Evolutionary conservation across 2,113 vertebrate genomes (phyloP), one percentile per base, ranked within the genome.

Genomic region (Cyprinus carpio): DNA sequence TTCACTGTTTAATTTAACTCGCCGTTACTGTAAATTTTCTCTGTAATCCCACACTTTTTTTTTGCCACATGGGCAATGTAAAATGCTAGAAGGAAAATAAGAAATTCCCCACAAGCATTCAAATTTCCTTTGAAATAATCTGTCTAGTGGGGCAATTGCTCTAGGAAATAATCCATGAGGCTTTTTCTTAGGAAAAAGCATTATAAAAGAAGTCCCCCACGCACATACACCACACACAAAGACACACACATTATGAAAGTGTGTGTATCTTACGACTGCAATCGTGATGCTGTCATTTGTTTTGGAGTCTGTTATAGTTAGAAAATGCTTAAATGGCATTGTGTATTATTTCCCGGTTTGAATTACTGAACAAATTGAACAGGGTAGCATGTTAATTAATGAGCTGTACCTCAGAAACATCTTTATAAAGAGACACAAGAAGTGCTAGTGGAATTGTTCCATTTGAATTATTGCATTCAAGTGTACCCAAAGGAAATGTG

Each of bases 321-420:
- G n/a, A 43, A 85, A 87, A 31, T 60, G 62, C 62, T 69, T 80
- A 27, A 83, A 64, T 34, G 79, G 34, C 65, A 34, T 56, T 25
- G 37, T 11, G 40, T 40, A 40, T 40, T 40, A 15, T 75, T 83
- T 77, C 16, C n/a, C 46, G 27, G 79, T 81, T n/a, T 18, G 46
- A 81, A 81, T 81, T 67, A 67, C 16, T 5, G 13, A 23, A 72
- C 43, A 83, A 76, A 86, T 82, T 84, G 77, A 86, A 84, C 69
- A 72, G 51, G 81, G 82, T 54, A 43, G 37, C 31, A 64, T 13
- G 64, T 60, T 82, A 82, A 84, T 84, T 86, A 69, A 76, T 81
- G 83, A 86, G 60, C 46, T 60, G 74, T 75, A 54, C 79, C 71
- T 82, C 37, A 20, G 60, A 76, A 25, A 60, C 40, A n/a, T 25